A percentile compares a stretch with the other conserved stretches of the same genome.
Evolutionary conservation across 64 coral and sea anemone species (phyloP).

Genomic region (Stichodactyla mertensii): DNA sequence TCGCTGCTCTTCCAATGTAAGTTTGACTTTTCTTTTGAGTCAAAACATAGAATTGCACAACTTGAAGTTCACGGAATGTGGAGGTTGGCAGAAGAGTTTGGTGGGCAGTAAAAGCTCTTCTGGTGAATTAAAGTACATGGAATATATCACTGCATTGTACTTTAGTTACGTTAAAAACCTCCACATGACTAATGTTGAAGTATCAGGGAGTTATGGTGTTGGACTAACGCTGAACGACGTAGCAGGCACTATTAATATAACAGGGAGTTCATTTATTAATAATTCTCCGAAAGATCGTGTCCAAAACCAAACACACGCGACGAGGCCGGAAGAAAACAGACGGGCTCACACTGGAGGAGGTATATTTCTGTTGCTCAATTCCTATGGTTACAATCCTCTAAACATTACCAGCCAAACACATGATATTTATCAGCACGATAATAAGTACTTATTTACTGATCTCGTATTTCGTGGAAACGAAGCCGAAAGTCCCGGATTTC

Average conservation of each 20-base stretch:
- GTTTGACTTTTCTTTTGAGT: conserved; percentile 56
- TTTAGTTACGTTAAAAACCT: conserved; percentile 69
- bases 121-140: conserved; percentile 17
- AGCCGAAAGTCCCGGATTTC: conserved; percentile 36
- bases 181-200: conserved; percentile 34
- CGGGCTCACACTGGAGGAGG: conserved; percentile 56
- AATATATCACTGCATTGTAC: conserved; percentile 54
- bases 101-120: conserved; percentile 9
- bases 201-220: conserved; percentile 52
- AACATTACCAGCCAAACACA: conserved; percentile 37
- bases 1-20: conserved; percentile 43
- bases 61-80: conserved; percentile 51
- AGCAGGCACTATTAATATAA: conserved; percentile 45
- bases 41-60: conserved; percentile 40
- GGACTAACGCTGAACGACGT: conserved; percentile 63
- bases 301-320: background rate
- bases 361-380: conserved; percentile 49
- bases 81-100: conserved; percentile 56
- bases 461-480: conserved; percentile 64
- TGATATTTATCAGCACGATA: conserved; percentile 49
- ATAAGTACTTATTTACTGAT: conserved; percentile 38
- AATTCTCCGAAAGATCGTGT: background rate
- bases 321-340: background rate
- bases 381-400: conserved; percentile 39
- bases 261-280: conserved; percentile 43